Evolutionary conservation across 1,140 invertebrate genomes (phyloP).

Genomic region (Procambarus virginalis): DNA sequence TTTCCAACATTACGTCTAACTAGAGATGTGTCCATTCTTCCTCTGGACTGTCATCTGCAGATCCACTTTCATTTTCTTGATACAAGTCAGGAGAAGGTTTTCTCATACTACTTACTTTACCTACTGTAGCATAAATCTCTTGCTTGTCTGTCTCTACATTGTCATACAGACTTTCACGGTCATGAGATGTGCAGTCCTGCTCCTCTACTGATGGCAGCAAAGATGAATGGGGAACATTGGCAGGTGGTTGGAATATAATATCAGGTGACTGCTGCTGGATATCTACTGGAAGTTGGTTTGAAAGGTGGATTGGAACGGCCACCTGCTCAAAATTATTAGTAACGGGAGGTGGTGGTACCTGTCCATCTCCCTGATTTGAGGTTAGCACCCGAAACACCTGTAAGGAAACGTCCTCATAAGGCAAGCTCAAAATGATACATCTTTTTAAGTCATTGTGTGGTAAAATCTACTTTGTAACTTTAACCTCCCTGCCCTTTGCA

Average conservation of each 20-base stretch:
- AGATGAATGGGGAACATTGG: neutral
- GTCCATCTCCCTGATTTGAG: constrained; percentile 51
- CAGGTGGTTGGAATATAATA: neutral
- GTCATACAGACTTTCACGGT: constrained; percentile 27
- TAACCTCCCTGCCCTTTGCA: too few relatives aligned
- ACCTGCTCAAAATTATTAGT: neutral
- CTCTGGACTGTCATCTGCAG: constrained; percentile 49
- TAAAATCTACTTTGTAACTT: too few relatives aligned
- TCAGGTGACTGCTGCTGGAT: neutral
- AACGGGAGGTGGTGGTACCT: neutral
- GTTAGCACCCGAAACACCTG: constrained; percentile 62
- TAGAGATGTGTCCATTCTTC: constrained; percentile 62
- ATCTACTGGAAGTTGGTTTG: constrained; percentile 24
- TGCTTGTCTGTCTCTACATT: neutral
- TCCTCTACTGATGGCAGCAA: constrained; percentile 21
- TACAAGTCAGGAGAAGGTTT: neutral
- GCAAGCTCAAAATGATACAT: too few relatives aligned
- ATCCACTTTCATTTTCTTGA: constrained; percentile 11
- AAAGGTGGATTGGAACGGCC: neutral
- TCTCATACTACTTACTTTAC: neutral
- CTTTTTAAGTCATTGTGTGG: too few relatives aligned
- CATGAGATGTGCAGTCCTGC: neutral
- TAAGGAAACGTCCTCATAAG: neutral
- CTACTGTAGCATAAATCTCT: constrained; percentile 16
- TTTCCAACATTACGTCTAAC: neutral